A percentile compares a stretch with the other conserved stretches of the same genome.
Conservation (phyloP, 2,113 vertebrate genomes). For the Gallinago undulata region DNA sequence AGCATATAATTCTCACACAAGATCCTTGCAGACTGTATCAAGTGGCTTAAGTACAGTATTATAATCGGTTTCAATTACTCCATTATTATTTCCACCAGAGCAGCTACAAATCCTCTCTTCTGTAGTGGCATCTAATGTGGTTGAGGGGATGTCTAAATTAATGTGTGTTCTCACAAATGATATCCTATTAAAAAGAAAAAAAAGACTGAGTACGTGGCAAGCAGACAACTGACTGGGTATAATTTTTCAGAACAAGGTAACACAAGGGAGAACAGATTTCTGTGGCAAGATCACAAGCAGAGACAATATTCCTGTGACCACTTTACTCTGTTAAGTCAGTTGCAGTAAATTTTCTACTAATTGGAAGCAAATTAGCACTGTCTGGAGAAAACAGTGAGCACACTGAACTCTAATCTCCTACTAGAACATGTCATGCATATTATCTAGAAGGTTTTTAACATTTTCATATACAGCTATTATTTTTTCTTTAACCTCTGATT, state of each 20-base stretch:
- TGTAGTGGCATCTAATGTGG: not conserved
- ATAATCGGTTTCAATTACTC: conserved; percentile 34
- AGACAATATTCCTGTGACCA: conserved; percentile 46
- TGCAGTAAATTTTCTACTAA: conserved; percentile 68
- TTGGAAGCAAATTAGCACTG: conserved; percentile 75
- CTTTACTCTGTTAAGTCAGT: conserved; percentile 56
- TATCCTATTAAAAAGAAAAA: not conserved
- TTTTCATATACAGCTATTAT: conserved; percentile 23
- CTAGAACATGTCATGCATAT: conserved; percentile 8
- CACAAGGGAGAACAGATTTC: not conserved
- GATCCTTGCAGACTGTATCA: conserved; percentile 16
- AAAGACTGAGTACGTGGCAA: not conserved
- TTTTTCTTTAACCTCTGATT: conserved; percentile 52
- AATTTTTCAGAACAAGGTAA: not conserved
- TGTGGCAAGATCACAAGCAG: conserved; percentile 19
- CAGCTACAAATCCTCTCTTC: not conserved
- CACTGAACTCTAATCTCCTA: conserved; percentile 46
- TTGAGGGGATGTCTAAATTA: not conserved
- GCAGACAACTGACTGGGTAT: not conserved
- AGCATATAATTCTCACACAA: not conserved
- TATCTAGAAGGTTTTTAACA: conserved; percentile 34
- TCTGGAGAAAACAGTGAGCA: conserved; percentile 69
- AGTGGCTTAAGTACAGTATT: conserved; percentile 3
- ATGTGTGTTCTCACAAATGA: not conserved
- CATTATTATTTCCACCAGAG: conserved; percentile 17